These are phyloP conservation scores for Hydractinia echinata DNA, from an alignment of 30 jellyfish, hydroid and myxozoan species.

Conservation along the genomic window DNA sequence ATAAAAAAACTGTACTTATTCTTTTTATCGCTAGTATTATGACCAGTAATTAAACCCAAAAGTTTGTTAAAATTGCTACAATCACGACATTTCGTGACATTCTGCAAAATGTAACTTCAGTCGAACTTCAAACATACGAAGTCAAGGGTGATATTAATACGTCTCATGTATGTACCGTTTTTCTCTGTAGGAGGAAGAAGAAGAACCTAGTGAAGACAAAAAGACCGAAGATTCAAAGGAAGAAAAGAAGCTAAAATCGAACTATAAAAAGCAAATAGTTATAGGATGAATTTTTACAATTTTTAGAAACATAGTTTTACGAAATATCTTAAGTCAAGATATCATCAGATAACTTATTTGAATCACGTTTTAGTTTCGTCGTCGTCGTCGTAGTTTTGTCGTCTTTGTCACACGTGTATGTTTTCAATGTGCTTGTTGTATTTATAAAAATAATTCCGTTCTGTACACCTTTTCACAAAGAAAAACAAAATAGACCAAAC, in stretches of 20 bases:
- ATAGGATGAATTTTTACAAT: slow-evolving; percentile 9
- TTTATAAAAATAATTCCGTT: too few relatives aligned
- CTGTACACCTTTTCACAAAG: too few relatives aligned
- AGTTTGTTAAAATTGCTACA: too few relatives aligned
- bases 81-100: too few relatives aligned
- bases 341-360: too few relatives aligned
- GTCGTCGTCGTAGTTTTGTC: too few relatives aligned
- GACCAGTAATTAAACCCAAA: too few relatives aligned
- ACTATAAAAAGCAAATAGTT: slow-evolving; percentile 1
- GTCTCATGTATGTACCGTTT: not conserved
- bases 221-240: not conserved
- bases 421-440: too few relatives aligned
- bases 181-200: slow-evolving; percentile 33
- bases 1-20: not conserved
- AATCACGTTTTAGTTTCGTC: too few relatives aligned
- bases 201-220: slow-evolving; percentile 36
- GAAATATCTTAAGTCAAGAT: not conserved
- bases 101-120: not conserved
- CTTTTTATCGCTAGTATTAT: not conserved
- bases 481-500: too few relatives aligned
- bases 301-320: slow-evolving; percentile 26
- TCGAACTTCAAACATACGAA: too few relatives aligned
- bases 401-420: too few relatives aligned
- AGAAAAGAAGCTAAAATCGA: slow-evolving; percentile 19
- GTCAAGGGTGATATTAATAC: not conserved